Evolutionary conservation across 2,888 invertebrate species (phyloP).

Genomic region (Fragum whitleyi): DNA sequence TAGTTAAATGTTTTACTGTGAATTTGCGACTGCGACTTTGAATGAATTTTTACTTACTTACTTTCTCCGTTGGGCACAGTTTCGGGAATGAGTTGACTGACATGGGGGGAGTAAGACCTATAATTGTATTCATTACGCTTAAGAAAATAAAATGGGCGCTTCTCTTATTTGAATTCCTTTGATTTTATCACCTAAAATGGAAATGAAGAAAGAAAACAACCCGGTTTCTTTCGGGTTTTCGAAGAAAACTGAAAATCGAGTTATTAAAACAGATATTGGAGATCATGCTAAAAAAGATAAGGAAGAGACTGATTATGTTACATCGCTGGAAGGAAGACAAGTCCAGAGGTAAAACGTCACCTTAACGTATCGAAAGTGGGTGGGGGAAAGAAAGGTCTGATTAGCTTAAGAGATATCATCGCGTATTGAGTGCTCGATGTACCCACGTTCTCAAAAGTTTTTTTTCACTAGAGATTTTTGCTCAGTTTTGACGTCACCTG

Average conservation of each 20-base stretch:
- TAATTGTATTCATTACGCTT: background rate
- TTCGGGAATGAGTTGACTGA: no score
- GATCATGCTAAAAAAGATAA: slow-evolving; percentile 49
- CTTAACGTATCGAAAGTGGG: background rate
- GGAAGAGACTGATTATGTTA: slow-evolving; percentile 69
- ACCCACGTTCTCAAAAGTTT: no score
- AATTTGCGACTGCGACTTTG: no score
- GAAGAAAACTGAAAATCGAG: slow-evolving; percentile 71
- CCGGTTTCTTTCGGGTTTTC: slow-evolving; percentile 75
- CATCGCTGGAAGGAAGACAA: slow-evolving; percentile 71
- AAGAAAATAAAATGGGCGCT: background rate
- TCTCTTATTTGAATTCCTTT: background rate
- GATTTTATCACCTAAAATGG: slow-evolving; percentile 38
- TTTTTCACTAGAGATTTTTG: no score
- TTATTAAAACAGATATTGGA: slow-evolving; percentile 61
- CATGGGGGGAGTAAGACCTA: no score
- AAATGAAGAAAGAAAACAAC: slow-evolving; percentile 59
- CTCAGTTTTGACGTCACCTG: no score
- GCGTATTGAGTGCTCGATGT: no score
- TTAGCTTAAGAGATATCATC: no score
- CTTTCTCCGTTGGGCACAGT: no score
- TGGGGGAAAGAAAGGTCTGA: background rate
- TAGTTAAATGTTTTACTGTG: no score
- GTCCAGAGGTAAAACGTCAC: slow-evolving; percentile 67
- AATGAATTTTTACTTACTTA: no score